Evolutionary conservation across 2,888 invertebrate genomes (phyloP), one percentile per base, ranked within the genome.

Genomic region (Steinernema carpocapsae): DNA sequence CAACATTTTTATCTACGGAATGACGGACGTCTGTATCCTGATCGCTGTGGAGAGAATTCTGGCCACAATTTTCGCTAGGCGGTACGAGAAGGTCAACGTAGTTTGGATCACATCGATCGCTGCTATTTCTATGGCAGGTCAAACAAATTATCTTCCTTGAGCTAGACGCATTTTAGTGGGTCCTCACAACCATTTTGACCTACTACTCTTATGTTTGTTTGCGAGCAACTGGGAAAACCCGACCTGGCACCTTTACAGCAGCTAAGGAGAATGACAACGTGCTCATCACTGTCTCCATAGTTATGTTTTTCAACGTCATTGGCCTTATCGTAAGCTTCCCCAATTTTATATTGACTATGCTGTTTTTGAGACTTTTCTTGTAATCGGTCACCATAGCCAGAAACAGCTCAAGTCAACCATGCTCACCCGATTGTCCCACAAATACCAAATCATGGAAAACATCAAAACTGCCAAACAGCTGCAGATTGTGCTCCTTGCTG

Each of bases 381-480:
- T 64, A 29, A 26, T 64, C 29, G 17, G 64, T 2, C 24, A 37
- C 2, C 17, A 37, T 26, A 64, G 32, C 64, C 32, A 64, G 29
- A 64, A 29, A 17, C 29, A 29, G 17, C 29, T 26, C 32, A 32
- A 64, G 10, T 29, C 64, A 1, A 29, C 24, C 7, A 4, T 32
- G 32, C 17, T 17, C 3, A 22, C 24, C 29, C 24, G 29, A 64
- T 29, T 64, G 17, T 64, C 64, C 17, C 64, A 64, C 37, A 26
- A 29, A 6, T 64, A 64, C 37, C 64, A 64, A n/a, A 64, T 64
- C 64, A 26, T 32, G 64, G 64, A 64, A 32, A 64, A 64, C 37
- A 29, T 64, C 17, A 10, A 29, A 17, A 64, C 64, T 1, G 64
- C 64, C 32, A 64, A 37, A 29, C 64, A 64, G 32, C 64, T 64